Evolutionary conservation across 2,888 invertebrate genomes (phyloP).

Genomic region (Tiliacea aurago): DNA sequence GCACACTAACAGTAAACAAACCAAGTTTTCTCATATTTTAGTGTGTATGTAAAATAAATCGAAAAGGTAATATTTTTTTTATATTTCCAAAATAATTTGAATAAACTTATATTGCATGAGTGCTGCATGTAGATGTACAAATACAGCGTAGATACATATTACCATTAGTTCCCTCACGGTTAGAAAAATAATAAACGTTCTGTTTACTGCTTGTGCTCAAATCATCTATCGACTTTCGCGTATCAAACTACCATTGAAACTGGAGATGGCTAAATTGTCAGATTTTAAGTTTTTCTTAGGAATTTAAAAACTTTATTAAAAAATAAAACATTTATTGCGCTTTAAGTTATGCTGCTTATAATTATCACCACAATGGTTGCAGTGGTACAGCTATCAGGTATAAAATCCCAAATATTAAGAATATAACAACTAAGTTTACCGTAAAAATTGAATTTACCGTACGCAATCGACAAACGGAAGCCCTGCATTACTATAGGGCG

Average conservation of each 20-base stretch:
- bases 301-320: not conserved
- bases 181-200: not conserved
- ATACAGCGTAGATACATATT: too few species aligned
- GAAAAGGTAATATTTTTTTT: not conserved
- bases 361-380: not conserved
- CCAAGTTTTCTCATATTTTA: not conserved
- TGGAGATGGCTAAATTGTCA: not conserved
- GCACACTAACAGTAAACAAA: not conserved
- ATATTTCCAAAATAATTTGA: not conserved
- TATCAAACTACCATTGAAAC: too few species aligned
- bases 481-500: conserved; percentile 36
- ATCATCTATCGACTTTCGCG: not conserved
- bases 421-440: not conserved
- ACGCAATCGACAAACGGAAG: conserved; percentile 41
- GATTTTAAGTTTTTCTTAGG: not conserved
- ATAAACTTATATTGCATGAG: not conserved
- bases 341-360: not conserved
- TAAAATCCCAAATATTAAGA: not conserved
- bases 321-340: not conserved
- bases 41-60: not conserved
- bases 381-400: not conserved
- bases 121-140: not conserved
- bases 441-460: conserved; percentile 30
- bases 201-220: not conserved
- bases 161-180: not conserved